Evolutionary conservation across 2,888 invertebrate species (phyloP).

Genomic region (Tinea pellionella): DNA sequence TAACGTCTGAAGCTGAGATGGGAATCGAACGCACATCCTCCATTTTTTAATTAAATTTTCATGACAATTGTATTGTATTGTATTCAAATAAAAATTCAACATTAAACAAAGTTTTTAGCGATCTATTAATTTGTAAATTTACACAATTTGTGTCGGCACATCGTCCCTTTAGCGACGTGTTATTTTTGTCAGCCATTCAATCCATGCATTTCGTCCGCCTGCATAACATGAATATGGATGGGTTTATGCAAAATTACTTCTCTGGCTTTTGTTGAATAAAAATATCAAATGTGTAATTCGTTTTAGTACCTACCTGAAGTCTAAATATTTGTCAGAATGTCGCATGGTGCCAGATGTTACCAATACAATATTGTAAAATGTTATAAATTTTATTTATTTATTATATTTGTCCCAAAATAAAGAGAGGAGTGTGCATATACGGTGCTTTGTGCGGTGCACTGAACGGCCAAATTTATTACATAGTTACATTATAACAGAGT

Average conservation of each 20-base stretch:
- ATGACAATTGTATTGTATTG: no score
- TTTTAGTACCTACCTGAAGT: background rate
- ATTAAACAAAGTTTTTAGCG: background rate
- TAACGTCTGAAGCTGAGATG: no score
- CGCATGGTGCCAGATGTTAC: background rate
- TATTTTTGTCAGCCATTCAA: slow-evolving; percentile 11
- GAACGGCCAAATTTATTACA: no score
- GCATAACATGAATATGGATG: slow-evolving; percentile 10
- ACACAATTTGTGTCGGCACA: background rate
- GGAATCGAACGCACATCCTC: no score
- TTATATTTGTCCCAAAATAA: no score
- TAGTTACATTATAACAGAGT: no score
- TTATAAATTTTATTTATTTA: no score
- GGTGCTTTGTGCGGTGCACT: no score
- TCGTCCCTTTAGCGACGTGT: background rate
- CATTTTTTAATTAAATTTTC: no score
- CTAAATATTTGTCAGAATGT: background rate
- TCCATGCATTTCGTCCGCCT: slow-evolving; percentile 9
- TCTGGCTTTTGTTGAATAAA: slow-evolving; percentile 10
- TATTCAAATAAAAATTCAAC: background rate
- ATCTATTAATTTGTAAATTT: background rate
- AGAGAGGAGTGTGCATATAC: no score
- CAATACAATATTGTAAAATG: no score
- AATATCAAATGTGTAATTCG: slow-evolving; percentile 7
- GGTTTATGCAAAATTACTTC: background rate